Conservation (phyloP, 2,888 invertebrate genomes). For the Acanthosoma haemorrhoidale region DNA sequence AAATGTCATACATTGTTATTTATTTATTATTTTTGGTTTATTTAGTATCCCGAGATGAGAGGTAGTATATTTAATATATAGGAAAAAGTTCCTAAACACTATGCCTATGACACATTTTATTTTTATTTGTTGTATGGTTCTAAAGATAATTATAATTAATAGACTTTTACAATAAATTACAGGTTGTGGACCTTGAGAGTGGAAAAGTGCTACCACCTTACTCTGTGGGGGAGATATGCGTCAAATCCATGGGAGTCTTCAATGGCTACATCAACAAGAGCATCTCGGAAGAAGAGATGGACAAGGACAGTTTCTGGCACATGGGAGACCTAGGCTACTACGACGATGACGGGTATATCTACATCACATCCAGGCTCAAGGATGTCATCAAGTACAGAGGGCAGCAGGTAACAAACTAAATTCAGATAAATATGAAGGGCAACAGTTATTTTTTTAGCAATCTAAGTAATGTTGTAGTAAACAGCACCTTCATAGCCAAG, state of each 20-base stretch:
- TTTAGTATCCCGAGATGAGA: too few species aligned
- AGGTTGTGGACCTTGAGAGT: conserved; percentile 26
- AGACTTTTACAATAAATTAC: not conserved
- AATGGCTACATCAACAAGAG: conserved; percentile 26
- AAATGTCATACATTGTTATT: too few species aligned
- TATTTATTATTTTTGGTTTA: too few species aligned
- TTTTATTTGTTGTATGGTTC: too few species aligned
- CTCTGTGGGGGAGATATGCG: conserved; percentile 21
- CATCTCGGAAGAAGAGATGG: conserved; percentile 6
- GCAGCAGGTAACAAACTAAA: conserved; percentile 27
- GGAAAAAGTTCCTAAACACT: too few species aligned
- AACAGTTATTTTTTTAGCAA: too few species aligned
- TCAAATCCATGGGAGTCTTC: not conserved
- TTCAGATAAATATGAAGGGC: too few species aligned
- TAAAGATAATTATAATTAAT: too few species aligned
- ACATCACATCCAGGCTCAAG: conserved; percentile 25
- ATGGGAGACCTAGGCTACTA: conserved; percentile 32
- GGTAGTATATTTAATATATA: too few species aligned
- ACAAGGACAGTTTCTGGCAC: conserved; percentile 22
- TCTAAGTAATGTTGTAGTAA: too few species aligned
- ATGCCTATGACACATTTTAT: too few species aligned
- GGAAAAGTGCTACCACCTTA: conserved; percentile 11
- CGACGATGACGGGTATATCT: conserved; percentile 29
- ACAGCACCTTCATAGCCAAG: too few species aligned
- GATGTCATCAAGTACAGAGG: conserved; percentile 34